These are phyloP conservation scores for Pachyseris speciosa DNA, from an alignment of 64 coral and sea anemone species.

Conservation along the genomic window DNA sequence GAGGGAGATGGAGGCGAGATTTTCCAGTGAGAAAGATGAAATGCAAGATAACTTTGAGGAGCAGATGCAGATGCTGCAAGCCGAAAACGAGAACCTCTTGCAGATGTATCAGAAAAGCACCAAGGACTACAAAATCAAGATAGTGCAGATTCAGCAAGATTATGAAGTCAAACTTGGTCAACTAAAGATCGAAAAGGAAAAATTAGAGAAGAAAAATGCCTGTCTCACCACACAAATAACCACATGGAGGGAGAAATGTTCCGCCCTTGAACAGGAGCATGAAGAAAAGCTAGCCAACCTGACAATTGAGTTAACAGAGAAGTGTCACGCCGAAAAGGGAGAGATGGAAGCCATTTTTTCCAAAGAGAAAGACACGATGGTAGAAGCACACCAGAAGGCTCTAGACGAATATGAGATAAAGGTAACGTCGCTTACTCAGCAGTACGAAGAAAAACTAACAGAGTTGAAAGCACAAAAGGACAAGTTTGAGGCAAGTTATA, in stretches of 20 bases:
- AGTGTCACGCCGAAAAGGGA: constrained; percentile 26
- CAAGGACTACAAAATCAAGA: constrained; percentile 66
- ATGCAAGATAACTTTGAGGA: constrained; percentile 54
- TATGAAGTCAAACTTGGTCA: constrained; percentile 51
- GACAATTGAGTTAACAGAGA: constrained; percentile 30
- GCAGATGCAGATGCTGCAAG: neutral
- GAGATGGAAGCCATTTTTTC: constrained; percentile 43
- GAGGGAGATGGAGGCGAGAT: constrained; percentile 15
- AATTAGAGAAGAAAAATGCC: constrained; percentile 37
- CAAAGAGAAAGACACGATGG: constrained; percentile 28
- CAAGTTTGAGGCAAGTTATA: constrained; percentile 13
- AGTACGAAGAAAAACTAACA: constrained; percentile 50
- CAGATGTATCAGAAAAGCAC: constrained; percentile 39
- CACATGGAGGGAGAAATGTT: constrained; percentile 7
- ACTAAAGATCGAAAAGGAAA: constrained; percentile 51
- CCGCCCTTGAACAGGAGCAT: constrained; percentile 8
- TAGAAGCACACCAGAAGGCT: neutral
- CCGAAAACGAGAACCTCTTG: constrained; percentile 49
- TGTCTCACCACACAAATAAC: neutral
- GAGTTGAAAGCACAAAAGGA: constrained; percentile 36
- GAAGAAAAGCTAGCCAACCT: constrained; percentile 36
- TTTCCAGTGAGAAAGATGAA: constrained; percentile 33
- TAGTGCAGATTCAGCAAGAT: constrained; percentile 51
- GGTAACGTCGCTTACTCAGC: neutral
- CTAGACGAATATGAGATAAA: constrained; percentile 35